Percentiles rank a stretch among this genome's conserved stretches.
These are phyloP conservation scores for Sander lucioperca DNA, from an alignment of 2,113 vertebrate genomes.

Conservation along the genomic window DNA sequence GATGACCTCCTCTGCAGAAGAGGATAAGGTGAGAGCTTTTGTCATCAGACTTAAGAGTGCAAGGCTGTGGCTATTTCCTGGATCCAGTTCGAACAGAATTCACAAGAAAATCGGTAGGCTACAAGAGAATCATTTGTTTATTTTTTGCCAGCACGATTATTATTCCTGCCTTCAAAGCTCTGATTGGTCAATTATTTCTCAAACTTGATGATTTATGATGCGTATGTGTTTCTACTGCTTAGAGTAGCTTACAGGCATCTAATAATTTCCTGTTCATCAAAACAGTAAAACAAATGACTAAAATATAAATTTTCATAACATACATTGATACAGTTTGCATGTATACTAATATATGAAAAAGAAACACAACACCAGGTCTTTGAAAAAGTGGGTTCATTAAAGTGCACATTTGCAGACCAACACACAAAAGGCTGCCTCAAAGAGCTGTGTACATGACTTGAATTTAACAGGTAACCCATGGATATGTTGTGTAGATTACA, in stretches of 20 bases:
- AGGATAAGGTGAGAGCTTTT: not conserved
- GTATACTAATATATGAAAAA: not conserved
- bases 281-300: not conserved
- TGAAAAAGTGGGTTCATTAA: not conserved
- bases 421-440: not conserved
- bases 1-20: slow-evolving; percentile 5
- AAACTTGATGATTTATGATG: not conserved
- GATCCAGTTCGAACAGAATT: not conserved
- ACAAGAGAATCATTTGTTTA: not conserved
- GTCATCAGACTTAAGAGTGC: not conserved
- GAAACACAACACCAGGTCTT: not conserved
- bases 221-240: not conserved
- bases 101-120: not conserved
- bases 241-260: not conserved
- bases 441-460: slow-evolving; percentile 7
- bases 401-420: not conserved
- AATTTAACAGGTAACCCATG: slow-evolving; percentile 7
- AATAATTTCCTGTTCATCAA: not conserved
- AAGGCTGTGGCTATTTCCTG: not conserved
- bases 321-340: not conserved
- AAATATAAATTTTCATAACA: not conserved
- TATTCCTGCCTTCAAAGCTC: not conserved
- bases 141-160: not conserved
- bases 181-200: not conserved
- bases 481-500: slow-evolving; percentile 12